Percentiles rank a stretch among this genome's conserved stretches.
Conservation (phyloP, 1,140 invertebrate genomes). For the Rhynchophorus ferrugineus region DNA sequence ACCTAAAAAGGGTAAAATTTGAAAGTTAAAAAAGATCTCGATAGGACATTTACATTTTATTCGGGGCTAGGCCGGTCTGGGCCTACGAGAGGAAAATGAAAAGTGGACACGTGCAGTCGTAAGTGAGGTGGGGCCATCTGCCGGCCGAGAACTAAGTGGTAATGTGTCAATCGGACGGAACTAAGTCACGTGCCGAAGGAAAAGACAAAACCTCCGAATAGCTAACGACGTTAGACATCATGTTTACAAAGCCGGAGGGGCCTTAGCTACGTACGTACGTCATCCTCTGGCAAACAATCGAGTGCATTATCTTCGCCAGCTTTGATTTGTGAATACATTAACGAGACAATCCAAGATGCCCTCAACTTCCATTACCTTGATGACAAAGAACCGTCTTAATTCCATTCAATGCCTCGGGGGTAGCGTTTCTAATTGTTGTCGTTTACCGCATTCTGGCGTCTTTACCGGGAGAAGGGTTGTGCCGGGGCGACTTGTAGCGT, state of each 20-base stretch:
- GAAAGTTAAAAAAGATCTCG: not conserved
- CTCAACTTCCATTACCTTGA: conserved; percentile 14
- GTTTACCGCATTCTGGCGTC: conserved; percentile 8
- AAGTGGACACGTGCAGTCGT: not conserved
- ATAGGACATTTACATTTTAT: not conserved
- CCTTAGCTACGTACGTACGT: too few relatives aligned
- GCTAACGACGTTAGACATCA: not conserved
- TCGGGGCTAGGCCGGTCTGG: not conserved
- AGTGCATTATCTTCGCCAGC: not conserved
- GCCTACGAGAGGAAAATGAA: not conserved
- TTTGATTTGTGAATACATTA: not conserved
- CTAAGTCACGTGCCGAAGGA: not conserved
- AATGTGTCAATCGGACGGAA: not conserved
- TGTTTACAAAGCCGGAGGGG: not conserved
- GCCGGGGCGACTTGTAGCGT: not conserved
- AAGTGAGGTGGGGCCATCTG: not conserved
- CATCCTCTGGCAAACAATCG: not conserved
- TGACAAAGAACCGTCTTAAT: conserved; percentile 16
- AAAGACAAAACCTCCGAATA: not conserved
- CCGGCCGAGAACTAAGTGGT: not conserved
- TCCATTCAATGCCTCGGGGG: not conserved
- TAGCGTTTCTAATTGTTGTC: conserved; percentile 4
- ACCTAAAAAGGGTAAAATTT: not conserved
- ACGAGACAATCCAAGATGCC: conserved; percentile 9
- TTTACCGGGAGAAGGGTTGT: not conserved